phyloP scores from a whole-genome alignment of 1,140 invertebrate species.

The Glossosoma conforme region DNA sequence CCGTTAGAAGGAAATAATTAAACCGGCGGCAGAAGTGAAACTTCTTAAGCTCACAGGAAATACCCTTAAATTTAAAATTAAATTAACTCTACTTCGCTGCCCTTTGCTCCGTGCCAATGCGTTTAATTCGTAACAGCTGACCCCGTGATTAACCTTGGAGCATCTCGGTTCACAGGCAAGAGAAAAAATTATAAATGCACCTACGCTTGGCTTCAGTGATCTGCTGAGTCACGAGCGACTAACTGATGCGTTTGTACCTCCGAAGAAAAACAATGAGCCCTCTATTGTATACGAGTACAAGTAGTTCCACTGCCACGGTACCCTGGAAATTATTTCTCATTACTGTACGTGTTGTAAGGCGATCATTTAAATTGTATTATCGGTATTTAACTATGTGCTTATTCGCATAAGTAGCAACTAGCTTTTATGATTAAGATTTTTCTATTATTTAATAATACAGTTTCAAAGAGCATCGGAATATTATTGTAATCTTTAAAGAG shows the following conservation, averaged over 20 bases:
- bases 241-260: too few species aligned
- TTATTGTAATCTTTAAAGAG: too few species aligned
- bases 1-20: slow-evolving; percentile 14
- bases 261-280: too few species aligned
- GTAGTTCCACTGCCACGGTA: slow-evolving; percentile 15
- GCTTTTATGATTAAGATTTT: too few species aligned
- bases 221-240: slow-evolving; percentile 10
- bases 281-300: too few species aligned
- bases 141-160: slow-evolving; percentile 30
- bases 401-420: too few species aligned
- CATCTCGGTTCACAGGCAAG: background rate
- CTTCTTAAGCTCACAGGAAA: slow-evolving; percentile 22
- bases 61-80: slow-evolving; percentile 11
- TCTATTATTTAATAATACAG: too few species aligned
- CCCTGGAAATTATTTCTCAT: slow-evolving; percentile 20
- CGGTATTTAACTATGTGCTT: too few species aligned
- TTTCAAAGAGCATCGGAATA: too few species aligned
- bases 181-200: slow-evolving; percentile 20
- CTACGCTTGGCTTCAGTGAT: slow-evolving; percentile 15
- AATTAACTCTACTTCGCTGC: slow-evolving; percentile 17
- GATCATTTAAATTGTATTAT: too few species aligned
- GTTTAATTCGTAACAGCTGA: slow-evolving; percentile 26
- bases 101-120: slow-evolving; percentile 23
- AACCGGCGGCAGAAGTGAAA: background rate
- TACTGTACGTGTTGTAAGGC: background rate